Evolutionary conservation across 2,888 invertebrate species (phyloP).

Genomic region (Creontiades dilutus): DNA sequence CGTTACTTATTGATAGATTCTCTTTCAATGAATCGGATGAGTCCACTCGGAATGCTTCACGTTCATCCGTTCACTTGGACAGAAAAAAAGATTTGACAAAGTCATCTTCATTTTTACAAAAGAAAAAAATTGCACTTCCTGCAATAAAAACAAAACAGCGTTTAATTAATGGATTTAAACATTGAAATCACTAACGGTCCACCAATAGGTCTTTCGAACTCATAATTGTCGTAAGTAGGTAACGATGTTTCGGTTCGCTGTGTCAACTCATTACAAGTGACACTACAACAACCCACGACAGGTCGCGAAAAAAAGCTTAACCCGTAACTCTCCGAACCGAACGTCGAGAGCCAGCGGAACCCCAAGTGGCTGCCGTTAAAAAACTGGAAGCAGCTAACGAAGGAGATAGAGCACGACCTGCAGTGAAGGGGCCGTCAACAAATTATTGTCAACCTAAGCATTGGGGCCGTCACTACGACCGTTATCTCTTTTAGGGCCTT

Average conservation of each 20-base stretch:
- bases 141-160: too few species aligned
- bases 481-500: conserved; percentile 51
- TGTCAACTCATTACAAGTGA: conserved; percentile 39
- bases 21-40: too few species aligned
- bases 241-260: conserved; percentile 50
- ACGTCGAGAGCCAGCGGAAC: neutral
- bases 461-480: conserved; percentile 27
- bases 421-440: conserved; percentile 43
- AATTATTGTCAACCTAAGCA: conserved; percentile 62
- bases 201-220: neutral
- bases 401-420: conserved; percentile 48
- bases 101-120: too few species aligned
- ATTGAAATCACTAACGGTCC: neutral
- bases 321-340: conserved; percentile 7
- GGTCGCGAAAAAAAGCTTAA: neutral
- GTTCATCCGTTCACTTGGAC: too few species aligned
- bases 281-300: conserved; percentile 21
- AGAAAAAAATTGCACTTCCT: too few species aligned
- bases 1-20: too few species aligned
- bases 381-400: conserved; percentile 30
- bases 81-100: too few species aligned
- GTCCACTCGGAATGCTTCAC: too few species aligned
- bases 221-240: neutral
- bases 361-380: conserved; percentile 10
- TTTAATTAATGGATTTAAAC: too few species aligned